phyloP scores from a whole-genome alignment of 2,797 vertebrate species.

The Alauda arvensis region DNA sequence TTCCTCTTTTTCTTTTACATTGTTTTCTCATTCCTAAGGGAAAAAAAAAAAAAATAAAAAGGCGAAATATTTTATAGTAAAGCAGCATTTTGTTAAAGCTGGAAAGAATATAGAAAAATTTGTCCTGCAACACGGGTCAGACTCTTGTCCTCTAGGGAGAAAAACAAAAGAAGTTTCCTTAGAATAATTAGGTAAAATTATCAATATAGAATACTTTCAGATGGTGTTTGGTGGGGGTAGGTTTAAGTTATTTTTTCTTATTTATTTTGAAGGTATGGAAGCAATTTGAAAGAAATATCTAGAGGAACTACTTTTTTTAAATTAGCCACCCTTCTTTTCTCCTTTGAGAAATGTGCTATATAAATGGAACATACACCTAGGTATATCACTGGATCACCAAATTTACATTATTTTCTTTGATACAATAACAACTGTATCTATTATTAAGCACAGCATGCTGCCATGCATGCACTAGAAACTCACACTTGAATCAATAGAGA shows the following conservation, averaged over 20 bases:
- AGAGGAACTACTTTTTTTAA: not conserved
- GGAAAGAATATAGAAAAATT: not conserved
- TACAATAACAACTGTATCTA: not conserved
- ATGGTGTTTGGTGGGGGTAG: rapidly evolving
- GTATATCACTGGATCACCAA: not conserved
- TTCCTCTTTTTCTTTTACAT: no score
- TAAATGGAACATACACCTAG: not conserved
- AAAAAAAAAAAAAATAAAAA: not conserved
- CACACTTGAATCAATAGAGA: not conserved
- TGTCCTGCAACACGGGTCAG: not conserved
- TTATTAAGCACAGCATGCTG: not conserved
- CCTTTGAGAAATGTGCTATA: not conserved
- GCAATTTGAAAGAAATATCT: not conserved
- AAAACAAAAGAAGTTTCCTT: not conserved
- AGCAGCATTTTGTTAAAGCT: not conserved
- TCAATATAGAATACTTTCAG: not conserved
- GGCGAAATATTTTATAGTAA: not conserved
- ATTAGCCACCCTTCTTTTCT: not conserved
- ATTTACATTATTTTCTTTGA: not conserved
- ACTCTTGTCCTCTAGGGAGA: not conserved
- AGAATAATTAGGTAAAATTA: not conserved
- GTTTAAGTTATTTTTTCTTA: not conserved
- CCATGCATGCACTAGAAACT: not conserved
- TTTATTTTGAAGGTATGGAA: not conserved
- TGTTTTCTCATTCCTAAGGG: rapidly evolving